Conservation (phyloP, 2,113 vertebrate species). For the Oncorhynchus nerka region DNA sequence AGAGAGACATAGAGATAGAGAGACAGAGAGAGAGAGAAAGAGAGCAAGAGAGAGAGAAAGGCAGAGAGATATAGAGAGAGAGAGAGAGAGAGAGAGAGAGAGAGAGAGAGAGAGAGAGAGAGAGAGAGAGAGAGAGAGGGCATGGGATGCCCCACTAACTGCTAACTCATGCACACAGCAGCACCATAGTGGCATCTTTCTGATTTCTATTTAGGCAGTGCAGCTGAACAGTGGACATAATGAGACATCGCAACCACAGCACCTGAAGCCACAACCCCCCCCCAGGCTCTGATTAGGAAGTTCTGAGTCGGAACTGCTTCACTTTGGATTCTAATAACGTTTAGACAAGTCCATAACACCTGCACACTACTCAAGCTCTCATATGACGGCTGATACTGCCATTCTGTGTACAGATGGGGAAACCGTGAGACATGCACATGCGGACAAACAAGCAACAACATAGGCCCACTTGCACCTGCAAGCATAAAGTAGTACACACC, state of each 20-base stretch:
- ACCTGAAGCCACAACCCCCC: constrained; percentile 25
- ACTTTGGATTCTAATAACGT: too few relatives aligned
- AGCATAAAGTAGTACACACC: too few relatives aligned
- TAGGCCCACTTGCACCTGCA: too few relatives aligned
- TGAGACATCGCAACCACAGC: constrained; percentile 45
- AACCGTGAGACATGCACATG: neutral
- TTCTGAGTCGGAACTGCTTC: too few relatives aligned
- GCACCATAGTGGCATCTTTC: constrained; percentile 19
- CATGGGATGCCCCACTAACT: constrained; percentile 40
- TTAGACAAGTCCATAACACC: neutral
- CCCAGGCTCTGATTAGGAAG: too few relatives aligned
- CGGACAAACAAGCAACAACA: too few relatives aligned
- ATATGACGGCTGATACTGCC: too few relatives aligned
- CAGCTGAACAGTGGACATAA: constrained; percentile 20
- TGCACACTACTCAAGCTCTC: too few relatives aligned
- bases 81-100: constrained; percentile 4
- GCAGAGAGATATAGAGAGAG: too few relatives aligned
- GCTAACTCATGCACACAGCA: constrained; percentile 48
- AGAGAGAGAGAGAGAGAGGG: constrained; percentile 3
- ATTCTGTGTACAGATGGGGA: too few relatives aligned
- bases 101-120: too few relatives aligned
- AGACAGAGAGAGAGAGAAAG: constrained; percentile 12
- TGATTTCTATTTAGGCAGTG: constrained; percentile 41
- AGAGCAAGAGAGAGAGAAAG: neutral
- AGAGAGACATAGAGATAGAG: too few relatives aligned